phyloP scores from a whole-genome alignment of 2,113 vertebrate species.

The Mixornis gularis region DNA sequence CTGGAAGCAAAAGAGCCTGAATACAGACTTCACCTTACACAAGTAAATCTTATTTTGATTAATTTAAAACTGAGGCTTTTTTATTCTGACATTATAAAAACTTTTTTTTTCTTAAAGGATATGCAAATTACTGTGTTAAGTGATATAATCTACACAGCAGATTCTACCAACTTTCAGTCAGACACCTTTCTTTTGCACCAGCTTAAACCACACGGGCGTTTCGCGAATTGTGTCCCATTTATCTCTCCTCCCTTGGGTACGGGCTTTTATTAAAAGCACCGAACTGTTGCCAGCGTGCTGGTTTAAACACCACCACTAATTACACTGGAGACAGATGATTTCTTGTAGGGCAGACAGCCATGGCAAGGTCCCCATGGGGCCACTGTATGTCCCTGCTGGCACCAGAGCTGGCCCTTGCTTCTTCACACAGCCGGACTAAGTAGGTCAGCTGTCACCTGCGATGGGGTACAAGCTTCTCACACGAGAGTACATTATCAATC shows the following conservation, averaged over 20 bases:
- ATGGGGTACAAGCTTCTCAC: slow-evolving; percentile 22
- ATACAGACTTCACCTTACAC: not conserved
- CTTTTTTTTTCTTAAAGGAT: not conserved
- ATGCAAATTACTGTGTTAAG: not conserved
- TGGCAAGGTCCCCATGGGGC: rapidly evolving
- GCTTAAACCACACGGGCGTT: not conserved
- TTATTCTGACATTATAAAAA: not conserved
- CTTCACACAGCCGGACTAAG: slow-evolving; percentile 28
- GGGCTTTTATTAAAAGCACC: not conserved
- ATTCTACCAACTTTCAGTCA: not conserved
- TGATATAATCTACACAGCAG: not conserved
- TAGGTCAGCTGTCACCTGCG: slow-evolving; percentile 67
- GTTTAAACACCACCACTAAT: slow-evolving; percentile 22
- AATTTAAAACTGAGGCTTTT: not conserved
- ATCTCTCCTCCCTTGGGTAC: not conserved
- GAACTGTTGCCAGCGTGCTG: not conserved
- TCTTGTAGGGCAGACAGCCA: not conserved
- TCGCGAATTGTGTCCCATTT: not conserved
- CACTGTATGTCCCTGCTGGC: rapidly evolving
- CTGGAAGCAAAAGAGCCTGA: not conserved
- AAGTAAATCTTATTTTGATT: not conserved
- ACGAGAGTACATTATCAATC: not conserved
- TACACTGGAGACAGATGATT: not conserved
- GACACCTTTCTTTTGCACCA: not conserved
- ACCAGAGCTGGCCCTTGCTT: not conserved